Base-by-base conservation (phyloP, 2,113 vertebrate genomes). In the Rattus rattus region DNA sequence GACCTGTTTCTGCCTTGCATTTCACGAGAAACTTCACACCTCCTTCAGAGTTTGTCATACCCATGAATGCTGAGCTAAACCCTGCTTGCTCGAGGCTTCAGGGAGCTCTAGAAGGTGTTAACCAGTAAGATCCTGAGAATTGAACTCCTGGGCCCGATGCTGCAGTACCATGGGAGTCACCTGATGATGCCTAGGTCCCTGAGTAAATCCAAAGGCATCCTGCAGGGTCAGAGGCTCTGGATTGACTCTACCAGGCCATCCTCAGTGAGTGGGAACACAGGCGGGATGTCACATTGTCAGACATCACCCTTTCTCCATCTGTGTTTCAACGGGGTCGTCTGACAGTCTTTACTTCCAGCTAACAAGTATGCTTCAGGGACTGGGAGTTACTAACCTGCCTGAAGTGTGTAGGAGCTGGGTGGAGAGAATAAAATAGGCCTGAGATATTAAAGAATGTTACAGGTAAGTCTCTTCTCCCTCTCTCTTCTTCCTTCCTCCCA, bases 11-110 rank as follows among this genome's bases (percentile, higher is more conserved):
- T n/a, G 47, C 70, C 56, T 94, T 33, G 24, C 61, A n/a, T 96
- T 87, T 69, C 59, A 94, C 90, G 83, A 96, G 92, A 95, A 56
- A 84, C 39, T 59, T 96, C 61, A 96, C 90, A 90, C 47, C 75
- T 95, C 75, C 19, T 54, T 70, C n/a, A 13, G 84, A 88, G 69
- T 20, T 33, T 86, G 56, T 75, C 52, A 11, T 75, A 69, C 17
- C 36, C 79, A 19, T 36, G 84, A 76, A 56, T 0, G 7, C 83
- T 22, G 43, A 39, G 36, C 54, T 67, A 7, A 79, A 36, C 59
- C 69, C 65, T 9, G 7, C 14, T 17, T 49, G 7, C 14, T 17
- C 43, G 26, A 65, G 17, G 77, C n/a, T 49, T 19, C 16, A 67
- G 26, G 65, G 24, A 70, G 43, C 47, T 9, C 20, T 52, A 43